These are phyloP conservation scores for Holotrichia oblita DNA, from an alignment of 1,140 invertebrate genomes.

Conservation along the genomic window DNA sequence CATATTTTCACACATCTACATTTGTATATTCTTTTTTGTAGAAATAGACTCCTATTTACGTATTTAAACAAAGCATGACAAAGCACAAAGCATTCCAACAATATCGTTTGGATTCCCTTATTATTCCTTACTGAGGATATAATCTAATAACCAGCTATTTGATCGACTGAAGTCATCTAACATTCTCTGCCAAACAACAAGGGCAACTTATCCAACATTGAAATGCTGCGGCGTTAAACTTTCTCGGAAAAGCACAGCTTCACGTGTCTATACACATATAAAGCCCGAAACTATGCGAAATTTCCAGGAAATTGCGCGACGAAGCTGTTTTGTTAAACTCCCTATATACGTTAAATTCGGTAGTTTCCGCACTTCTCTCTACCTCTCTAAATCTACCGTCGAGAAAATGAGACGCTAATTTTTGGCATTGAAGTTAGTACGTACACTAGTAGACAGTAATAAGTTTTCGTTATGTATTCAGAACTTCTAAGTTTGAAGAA, in stretches of 20 bases:
- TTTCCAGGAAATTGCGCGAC: conserved; percentile 9
- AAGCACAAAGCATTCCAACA: too few relatives aligned
- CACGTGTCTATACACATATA: neutral
- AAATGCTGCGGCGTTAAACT: neutral
- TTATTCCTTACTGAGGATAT: too few relatives aligned
- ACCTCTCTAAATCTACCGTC: conserved; percentile 3
- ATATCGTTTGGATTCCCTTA: too few relatives aligned
- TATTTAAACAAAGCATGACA: too few relatives aligned
- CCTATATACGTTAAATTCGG: neutral
- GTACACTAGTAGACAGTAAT: neutral
- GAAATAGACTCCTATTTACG: too few relatives aligned
- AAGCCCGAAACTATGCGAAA: conserved; percentile 22
- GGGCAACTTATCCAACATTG: neutral
- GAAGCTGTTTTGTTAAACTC: neutral
- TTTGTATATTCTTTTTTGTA: too few relatives aligned
- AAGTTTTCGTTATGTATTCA: neutral
- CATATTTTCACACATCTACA: too few relatives aligned
- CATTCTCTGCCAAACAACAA: neutral
- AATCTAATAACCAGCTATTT: conserved; percentile 6
- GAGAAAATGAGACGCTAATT: neutral
- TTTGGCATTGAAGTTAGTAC: neutral
- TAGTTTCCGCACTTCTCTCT: neutral
- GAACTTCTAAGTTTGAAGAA: too few relatives aligned
- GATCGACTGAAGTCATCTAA: neutral
- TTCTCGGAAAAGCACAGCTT: neutral